Conservation (phyloP, 1,140 invertebrate species). For the Halesus radiatus region DNA sequence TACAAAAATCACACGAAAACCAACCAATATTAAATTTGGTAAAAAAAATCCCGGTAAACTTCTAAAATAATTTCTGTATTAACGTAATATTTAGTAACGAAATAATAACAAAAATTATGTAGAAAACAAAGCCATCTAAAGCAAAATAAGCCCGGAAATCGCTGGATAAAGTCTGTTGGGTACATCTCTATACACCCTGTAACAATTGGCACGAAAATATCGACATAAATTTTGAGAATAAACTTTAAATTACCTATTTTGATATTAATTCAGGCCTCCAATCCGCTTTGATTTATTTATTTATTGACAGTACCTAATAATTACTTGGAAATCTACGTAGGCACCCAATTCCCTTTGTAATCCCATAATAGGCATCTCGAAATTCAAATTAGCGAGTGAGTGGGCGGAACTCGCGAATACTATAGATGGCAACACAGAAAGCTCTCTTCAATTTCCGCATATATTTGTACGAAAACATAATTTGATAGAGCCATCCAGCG, state of each 20-base stretch:
- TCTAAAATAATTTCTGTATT: too few species aligned
- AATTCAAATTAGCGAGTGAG: constrained; percentile 37
- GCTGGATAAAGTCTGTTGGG: too few species aligned
- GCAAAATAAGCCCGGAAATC: too few species aligned
- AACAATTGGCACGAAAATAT: too few species aligned
- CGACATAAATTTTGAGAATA: background rate
- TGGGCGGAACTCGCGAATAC: background rate
- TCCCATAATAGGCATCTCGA: background rate
- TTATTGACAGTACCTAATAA: constrained; percentile 21
- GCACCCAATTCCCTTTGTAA: constrained; percentile 22
- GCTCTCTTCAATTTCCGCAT: background rate
- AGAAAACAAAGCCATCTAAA: too few species aligned
- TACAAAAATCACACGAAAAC: too few species aligned
- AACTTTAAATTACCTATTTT: background rate
- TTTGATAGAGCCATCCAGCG: too few species aligned
- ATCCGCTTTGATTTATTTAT: constrained; percentile 12
- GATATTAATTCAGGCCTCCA: background rate
- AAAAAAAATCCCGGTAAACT: too few species aligned
- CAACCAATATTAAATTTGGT: too few species aligned
- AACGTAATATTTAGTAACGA: too few species aligned
- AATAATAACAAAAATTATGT: too few species aligned
- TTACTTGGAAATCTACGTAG: background rate
- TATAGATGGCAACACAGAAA: background rate
- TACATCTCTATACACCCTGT: too few species aligned
- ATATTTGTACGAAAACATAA: background rate